Evolutionary conservation across 1,140 invertebrate genomes (phyloP).

Genomic region (Apis cerana): DNA sequence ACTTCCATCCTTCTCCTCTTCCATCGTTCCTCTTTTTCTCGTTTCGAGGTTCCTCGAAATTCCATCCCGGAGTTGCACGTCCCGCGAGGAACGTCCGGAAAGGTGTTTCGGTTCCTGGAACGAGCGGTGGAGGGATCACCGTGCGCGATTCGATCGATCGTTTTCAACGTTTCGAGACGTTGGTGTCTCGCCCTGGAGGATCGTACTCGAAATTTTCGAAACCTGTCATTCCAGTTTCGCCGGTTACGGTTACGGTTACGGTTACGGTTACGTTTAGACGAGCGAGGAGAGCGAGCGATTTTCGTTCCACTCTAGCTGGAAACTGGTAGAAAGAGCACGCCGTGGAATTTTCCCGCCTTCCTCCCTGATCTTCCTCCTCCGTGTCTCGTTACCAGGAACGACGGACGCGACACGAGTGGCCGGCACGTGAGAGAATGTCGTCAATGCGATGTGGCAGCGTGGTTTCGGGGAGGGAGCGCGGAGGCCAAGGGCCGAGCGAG

Average conservation of each 20-base stretch:
- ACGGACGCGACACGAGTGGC: conserved; percentile 67
- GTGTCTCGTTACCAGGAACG: conserved; percentile 68
- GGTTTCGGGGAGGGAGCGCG: conserved; percentile 55
- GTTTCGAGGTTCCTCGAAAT: conserved; percentile 69
- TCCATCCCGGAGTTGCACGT: conserved; percentile 65
- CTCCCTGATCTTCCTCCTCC: conserved; percentile 37
- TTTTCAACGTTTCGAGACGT: background rate
- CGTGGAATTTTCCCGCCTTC: conserved; percentile 38
- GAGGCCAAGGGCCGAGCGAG: conserved; percentile 19
- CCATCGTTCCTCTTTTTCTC: conserved; percentile 38
- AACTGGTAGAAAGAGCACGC: background rate
- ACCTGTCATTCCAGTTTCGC: background rate
- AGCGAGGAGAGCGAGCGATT: background rate
- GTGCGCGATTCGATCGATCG: conserved; percentile 8
- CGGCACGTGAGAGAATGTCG: conserved; percentile 79
- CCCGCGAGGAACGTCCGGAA: conserved; percentile 47
- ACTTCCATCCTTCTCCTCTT: conserved; percentile 33
- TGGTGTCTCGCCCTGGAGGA: too few species aligned
- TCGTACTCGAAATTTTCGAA: background rate
- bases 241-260: background rate
- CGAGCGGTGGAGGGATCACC: background rate
- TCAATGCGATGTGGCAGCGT: conserved; percentile 64
- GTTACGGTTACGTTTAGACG: too few species aligned
- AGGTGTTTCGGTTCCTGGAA: conserved; percentile 52
- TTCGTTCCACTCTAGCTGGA: conserved; percentile 6